Evolutionary conservation across 1,140 invertebrate genomes (phyloP), one percentile per base, ranked within the genome.

Genomic region (Bombus breviceps): DNA sequence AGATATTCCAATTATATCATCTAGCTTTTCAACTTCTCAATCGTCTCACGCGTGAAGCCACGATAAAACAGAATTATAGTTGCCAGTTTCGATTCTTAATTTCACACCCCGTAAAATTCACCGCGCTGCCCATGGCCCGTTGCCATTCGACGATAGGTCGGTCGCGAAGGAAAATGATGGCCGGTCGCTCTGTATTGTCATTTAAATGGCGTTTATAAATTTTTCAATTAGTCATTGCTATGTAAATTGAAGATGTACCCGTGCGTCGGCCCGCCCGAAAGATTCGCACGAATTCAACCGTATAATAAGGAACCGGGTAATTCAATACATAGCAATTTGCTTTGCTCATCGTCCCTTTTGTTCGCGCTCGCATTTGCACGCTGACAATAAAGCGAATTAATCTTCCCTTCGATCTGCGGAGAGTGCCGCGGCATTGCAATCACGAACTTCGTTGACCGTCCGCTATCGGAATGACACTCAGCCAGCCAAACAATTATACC

Each of bases 371-470:
- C 78, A 85, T 85, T 85, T 85, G 78, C 83, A 85, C 83, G 68
- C 83, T 39, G 78, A 85, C 83, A 85, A 85, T 85, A 81, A 85
- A 85, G 77, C 83, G 83, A 81, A 85, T 85, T 85, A 85, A 85
- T 85, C 83, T 85, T 85, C 83, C 83, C 83, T 85, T 85, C 83
- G 83, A 85, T 85, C 83, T 81, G 78, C 78, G 13, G 59, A 25
- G 76, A 41, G 77, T 1, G 32, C 47, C 25, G 66, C 41, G 25
- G 66, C 76, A 74, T 81, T n/a, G 69, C 71, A 81, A 85, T 85
- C 83, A 81, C 83, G 68, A 81, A 85, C 78, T 85, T 81, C 69
- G 77, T 66, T 85, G 83, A 85, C 83, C 83, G 41, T 64, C 66
- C 83, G 77, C 69, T 85, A 85, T 81, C 78, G 57, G 77, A 80